A percentile compares a stretch with the other conserved stretches of the same genome.
Evolutionary conservation across 1,140 invertebrate genomes (phyloP).

Genomic region (Cydia splendana): DNA sequence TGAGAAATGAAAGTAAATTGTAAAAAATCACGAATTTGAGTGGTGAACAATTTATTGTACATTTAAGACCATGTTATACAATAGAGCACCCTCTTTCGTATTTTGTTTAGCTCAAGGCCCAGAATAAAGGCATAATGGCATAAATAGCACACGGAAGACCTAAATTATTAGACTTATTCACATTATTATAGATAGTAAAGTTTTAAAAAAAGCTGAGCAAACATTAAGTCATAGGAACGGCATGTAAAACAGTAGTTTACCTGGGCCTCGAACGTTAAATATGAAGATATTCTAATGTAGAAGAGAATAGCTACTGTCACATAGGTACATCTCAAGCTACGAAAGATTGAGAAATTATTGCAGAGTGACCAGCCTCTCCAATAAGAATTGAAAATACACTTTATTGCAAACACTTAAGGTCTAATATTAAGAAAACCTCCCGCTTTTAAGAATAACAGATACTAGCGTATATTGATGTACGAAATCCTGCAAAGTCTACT

Average conservation of each 20-base stretch:
- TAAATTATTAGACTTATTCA: not conserved
- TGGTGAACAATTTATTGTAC: not conserved
- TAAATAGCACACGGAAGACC: not conserved
- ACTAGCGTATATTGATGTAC: not conserved
- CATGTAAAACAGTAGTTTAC: not conserved
- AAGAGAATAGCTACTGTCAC: not conserved
- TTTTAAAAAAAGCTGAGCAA: slow-evolving; percentile 8
- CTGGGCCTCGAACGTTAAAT: not conserved
- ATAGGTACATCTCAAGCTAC: slow-evolving; percentile 8
- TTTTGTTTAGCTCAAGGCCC: not conserved
- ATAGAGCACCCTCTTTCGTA: slow-evolving; percentile 1
- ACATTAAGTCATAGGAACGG: not conserved
- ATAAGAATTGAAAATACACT: slow-evolving; percentile 48
- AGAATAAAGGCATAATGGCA: not conserved
- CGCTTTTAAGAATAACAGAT: slow-evolving; percentile 6
- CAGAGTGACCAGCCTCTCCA: slow-evolving; percentile 24
- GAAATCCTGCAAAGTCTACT: not conserved
- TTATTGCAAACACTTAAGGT: slow-evolving; percentile 58
- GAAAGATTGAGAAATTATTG: slow-evolving; percentile 5
- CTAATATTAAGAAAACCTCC: slow-evolving; percentile 48
- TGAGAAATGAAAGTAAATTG: not conserved
- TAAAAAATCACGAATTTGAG: not conserved
- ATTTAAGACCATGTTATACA: not conserved
- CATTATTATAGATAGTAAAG: not conserved
- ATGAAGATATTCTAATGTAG: not conserved